Evolutionary conservation across 2,888 invertebrate genomes (phyloP).

Genomic region (Orthosia cruda): DNA sequence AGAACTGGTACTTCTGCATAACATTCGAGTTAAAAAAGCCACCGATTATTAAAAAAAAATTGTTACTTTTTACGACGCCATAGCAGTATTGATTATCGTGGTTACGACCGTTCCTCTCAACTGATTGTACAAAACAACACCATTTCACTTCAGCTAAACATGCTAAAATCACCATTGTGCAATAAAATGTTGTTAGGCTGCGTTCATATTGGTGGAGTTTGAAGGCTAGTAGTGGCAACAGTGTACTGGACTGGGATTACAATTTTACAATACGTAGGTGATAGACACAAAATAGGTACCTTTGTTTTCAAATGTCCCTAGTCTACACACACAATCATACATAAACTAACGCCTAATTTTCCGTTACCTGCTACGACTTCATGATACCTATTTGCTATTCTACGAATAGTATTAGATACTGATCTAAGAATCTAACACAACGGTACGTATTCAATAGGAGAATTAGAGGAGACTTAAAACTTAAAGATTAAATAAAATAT

Average conservation of each 20-base stretch:
- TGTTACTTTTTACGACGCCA: conserved; percentile 57
- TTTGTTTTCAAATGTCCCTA: not conserved
- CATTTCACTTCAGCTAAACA: conserved; percentile 45
- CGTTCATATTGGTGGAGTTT: conserved; percentile 10
- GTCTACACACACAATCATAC: not conserved
- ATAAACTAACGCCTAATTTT: too few species aligned
- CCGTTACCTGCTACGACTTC: too few species aligned
- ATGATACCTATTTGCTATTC: not conserved
- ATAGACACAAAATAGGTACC: not conserved
- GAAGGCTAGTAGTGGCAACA: not conserved
- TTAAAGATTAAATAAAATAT: too few species aligned
- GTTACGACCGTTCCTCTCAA: conserved; percentile 44
- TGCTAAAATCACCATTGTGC: conserved; percentile 32
- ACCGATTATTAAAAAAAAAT: conserved; percentile 42
- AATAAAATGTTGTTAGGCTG: conserved; percentile 33
- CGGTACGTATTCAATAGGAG: too few species aligned
- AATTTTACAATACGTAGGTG: too few species aligned
- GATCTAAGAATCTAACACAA: not conserved
- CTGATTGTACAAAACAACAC: conserved; percentile 46
- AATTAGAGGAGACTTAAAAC: too few species aligned
- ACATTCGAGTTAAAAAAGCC: conserved; percentile 8
- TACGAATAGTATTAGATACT: not conserved
- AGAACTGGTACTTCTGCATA: conserved; percentile 16
- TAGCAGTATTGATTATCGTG: conserved; percentile 54
- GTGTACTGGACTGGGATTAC: not conserved